Conservation (phyloP, 2,113 vertebrate species). For the western clawed frog (Xenopus tropicalis) region UCB_Xtro_10.0 CM004447.2:89381501-89382000, state of each 20-base stretch:
- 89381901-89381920: slow-evolving; percentile 54
- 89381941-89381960: slow-evolving; percentile 47
- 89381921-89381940: slow-evolving; percentile 49
- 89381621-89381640: slow-evolving; percentile 45
- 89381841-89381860: slow-evolving; percentile 50
- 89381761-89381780: slow-evolving; percentile 53
- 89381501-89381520: no score
- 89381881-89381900: slow-evolving; percentile 55
- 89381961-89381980: slow-evolving; percentile 39
- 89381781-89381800: slow-evolving; percentile 60
- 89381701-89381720: slow-evolving; percentile 63
- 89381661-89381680: slow-evolving; percentile 65
- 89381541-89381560: no score
- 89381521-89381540: no score
- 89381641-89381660: slow-evolving; percentile 52
- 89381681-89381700: slow-evolving; percentile 67
- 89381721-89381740: slow-evolving; percentile 57
- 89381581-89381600: no score
- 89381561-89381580: no score
- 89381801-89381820: slow-evolving; percentile 57
- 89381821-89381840: slow-evolving; percentile 63
- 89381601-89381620: slow-evolving; percentile 29
- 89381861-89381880: slow-evolving; percentile 54
- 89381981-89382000: neutral
- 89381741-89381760: slow-evolving; percentile 56